Base-by-base conservation (phyloP, 1,140 invertebrate species). In the Drosophila pallidifrons region DNA sequence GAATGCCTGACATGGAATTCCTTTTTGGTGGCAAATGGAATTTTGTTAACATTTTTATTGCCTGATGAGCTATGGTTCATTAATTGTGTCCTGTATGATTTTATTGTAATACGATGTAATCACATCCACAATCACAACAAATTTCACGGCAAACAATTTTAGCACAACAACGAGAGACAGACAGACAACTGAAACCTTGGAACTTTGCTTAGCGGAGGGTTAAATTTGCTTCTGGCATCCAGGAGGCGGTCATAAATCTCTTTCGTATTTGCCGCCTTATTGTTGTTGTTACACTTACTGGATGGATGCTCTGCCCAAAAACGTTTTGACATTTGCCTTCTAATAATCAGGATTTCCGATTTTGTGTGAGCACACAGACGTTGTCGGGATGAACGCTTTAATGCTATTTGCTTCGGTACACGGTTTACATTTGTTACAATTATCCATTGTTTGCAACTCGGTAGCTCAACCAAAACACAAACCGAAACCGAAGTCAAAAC, bases 271-370 rank as follows among this genome's bases (percentile, higher is more conserved):
- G 65, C 72, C 61, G 49, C 61, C 71, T 76, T 64, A 73, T 80
- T 80, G 79, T 75, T 81, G 69, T 80, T 80, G 79, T 75, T 81
- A 52, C 52, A 64, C 64, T 75, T 70, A 64, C 57, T 60, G 25
- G 20, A 54, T 63, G 47, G 47, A 77, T 78, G 73, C 80, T 83
- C 80, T 79, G 13, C 32, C 52, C 66, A 32, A 60, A 60, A 76
- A 54, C 55, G 77, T 75, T 71, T 87, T 87, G 83, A 88, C 83
- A 87, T 88, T 87, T 87, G 77, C 77, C 81, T 73, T 77, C 80
- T 83, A 87, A 87, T 89, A 89, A 80, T 88, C 80, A 77, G 83
- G 83, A 87, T 67, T 80, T 87, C 83, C 83, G 85, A 88, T 75
- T 41, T 61, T 61, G 61, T 75, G 67, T 64, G 71, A 69, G 65